Evolutionary conservation across 1,140 invertebrate species (phyloP), one percentile per base, ranked within the genome.

Genomic region (Cherax quadricarinatus): DNA sequence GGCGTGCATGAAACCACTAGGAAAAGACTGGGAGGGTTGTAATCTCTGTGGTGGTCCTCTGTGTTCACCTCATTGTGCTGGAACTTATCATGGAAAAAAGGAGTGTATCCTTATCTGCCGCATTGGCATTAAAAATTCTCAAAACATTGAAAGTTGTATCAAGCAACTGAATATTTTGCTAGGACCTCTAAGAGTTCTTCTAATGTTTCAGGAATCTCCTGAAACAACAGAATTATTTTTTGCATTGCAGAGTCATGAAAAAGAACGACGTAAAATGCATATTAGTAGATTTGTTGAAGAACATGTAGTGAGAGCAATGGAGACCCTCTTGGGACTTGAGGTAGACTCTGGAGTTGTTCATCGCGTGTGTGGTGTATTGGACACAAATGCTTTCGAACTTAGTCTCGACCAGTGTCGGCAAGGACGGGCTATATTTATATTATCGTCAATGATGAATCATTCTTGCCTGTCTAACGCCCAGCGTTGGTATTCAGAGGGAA

Each of bases 341-440:
- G 57, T 89, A 16, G 53, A 57, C 10, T 70, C 80, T 62, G 62
- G 73, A 21, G 51, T 83, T 3, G 57, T 92, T 16, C 91, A 88
- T 24, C 86, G 62, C 51, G 9, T 88, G 30, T 92, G 91, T 85
- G 97, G 97, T 0, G 97, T 98, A 87, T 93, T 98, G 41, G 96
- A 97, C 96, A 96, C 97, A 21, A 98, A 98, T 94, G 97, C 96
- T 0, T 97, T 98, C 94, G 97, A 98, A 95, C 96, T 98, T 0
- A 97, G 97, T 57, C 18, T 51, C 7, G 85, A 86, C 24, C 73
- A 90, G 5, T 41, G 0, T 18, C 49, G 86, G 21, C 57, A 48
- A 24, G 93, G 81, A 0, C 95, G 96, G 62, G 97, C 97, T 0
- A 95, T 98, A 51, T 98, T 96, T 94, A 96, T 97, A 94, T 95